Percentiles rank a stretch among this genome's conserved stretches.
phyloP scores from a whole-genome alignment of 2,113 vertebrate genomes.

The Eidolon helvum region DNA sequence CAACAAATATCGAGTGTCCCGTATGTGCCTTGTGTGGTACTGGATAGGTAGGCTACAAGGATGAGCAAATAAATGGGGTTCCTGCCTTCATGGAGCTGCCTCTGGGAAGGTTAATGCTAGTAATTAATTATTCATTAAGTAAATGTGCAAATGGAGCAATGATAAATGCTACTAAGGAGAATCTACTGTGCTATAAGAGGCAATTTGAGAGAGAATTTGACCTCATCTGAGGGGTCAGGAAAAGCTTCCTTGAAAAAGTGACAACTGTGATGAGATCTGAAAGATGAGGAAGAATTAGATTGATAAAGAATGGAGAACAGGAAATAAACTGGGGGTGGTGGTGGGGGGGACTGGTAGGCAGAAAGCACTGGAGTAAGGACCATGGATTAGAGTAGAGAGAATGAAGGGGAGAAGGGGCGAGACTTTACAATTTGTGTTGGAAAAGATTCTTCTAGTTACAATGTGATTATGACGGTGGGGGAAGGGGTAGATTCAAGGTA shows the following conservation, averaged over 20 bases:
- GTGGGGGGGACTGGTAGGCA: not conserved
- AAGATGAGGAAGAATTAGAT: not conserved
- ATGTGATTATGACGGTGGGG: not conserved
- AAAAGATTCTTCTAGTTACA: not conserved
- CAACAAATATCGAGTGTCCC: not conserved
- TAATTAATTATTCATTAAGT: not conserved
- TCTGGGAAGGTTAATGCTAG: not conserved
- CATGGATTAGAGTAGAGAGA: not conserved
- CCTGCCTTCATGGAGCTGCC: not conserved
- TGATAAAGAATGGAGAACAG: not conserved
- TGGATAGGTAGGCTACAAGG: not conserved
- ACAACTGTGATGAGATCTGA: not conserved
- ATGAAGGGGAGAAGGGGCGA: accelerated
- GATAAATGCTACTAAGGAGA: not conserved
- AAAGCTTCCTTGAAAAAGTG: not conserved
- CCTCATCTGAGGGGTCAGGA: not conserved
- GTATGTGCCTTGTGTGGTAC: not conserved
- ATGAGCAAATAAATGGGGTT: not conserved
- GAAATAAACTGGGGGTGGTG: not conserved
- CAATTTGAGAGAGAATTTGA: not conserved
- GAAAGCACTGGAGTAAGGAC: not conserved
- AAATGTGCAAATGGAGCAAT: not conserved
- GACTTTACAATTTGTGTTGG: not conserved
- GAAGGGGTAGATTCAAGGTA: not conserved
- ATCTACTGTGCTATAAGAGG: not conserved